phyloP scores from a whole-genome alignment of 2,797 vertebrate species.

The Perodicticus potto region DNA sequence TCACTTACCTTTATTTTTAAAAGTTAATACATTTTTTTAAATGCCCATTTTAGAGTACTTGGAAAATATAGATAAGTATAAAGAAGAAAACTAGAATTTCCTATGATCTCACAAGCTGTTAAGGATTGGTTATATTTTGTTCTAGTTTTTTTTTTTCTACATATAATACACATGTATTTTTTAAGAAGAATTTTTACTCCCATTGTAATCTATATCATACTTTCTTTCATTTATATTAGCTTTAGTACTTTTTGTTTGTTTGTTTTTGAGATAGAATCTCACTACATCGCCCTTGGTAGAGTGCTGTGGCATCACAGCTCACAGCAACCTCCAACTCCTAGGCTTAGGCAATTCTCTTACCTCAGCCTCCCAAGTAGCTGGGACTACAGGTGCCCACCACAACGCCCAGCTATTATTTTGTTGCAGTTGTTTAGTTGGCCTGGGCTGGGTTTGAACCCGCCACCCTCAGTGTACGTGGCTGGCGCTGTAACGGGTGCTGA shows the following conservation, averaged over 20 bases:
- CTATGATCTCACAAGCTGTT: background rate
- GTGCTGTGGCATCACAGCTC: too few relatives aligned
- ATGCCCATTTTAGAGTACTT: background rate
- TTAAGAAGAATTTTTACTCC: background rate
- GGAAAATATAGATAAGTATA: background rate
- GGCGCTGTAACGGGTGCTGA: too few relatives aligned
- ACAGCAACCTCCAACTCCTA: too few relatives aligned
- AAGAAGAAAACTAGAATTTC: slow-evolving; percentile 17
- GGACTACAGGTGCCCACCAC: too few relatives aligned
- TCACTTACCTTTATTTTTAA: background rate
- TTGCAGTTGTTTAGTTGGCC: too few relatives aligned
- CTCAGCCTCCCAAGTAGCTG: too few relatives aligned
- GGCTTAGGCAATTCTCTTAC: too few relatives aligned
- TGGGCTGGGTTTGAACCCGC: too few relatives aligned
- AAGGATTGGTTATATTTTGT: background rate
- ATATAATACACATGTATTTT: background rate
- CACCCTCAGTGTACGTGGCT: too few relatives aligned
- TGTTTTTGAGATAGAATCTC: too few relatives aligned
- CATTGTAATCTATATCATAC: background rate
- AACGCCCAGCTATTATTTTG: too few relatives aligned
- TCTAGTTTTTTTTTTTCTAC: background rate
- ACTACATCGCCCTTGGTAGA: too few relatives aligned
- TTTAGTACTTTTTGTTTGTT: slow-evolving; percentile 2
- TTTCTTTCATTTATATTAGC: background rate
- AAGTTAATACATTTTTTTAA: slow-evolving; percentile 1